phyloP scores from a whole-genome alignment of 2,113 vertebrate species.

The Catagonus wagneri region DNA sequence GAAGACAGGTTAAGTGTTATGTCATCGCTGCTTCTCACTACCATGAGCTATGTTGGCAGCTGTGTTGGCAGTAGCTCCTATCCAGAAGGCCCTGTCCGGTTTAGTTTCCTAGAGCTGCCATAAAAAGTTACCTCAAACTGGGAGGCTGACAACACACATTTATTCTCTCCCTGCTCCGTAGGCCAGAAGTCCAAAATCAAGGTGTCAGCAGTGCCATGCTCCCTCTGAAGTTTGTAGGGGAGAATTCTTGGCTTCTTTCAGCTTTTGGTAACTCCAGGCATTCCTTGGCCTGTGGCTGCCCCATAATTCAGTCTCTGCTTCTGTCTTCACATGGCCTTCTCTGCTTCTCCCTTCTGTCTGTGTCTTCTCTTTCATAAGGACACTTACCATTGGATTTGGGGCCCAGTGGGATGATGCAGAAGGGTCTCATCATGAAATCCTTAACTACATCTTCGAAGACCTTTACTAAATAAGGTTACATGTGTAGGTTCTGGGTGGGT shows the following conservation, averaged over 20 bases:
- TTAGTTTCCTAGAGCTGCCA: not conserved
- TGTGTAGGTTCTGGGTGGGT: not conserved
- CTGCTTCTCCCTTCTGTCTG: not conserved
- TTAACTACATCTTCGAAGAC: not conserved
- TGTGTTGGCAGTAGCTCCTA: not conserved
- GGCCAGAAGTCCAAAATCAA: slow-evolving; percentile 5
- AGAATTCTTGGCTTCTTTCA: not conserved
- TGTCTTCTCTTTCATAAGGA: not conserved
- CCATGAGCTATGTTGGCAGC: not conserved
- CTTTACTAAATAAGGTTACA: not conserved
- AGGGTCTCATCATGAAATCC: not conserved
- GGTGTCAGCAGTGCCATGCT: not conserved
- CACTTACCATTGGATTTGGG: not conserved
- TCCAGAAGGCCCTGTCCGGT: not conserved
- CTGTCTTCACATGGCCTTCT: not conserved
- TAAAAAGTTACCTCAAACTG: not conserved
- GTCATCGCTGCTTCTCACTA: not conserved
- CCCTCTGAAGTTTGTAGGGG: not conserved
- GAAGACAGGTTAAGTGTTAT: no score
- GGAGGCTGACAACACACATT: not conserved
- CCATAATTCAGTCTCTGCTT: not conserved
- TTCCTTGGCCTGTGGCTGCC: not conserved
- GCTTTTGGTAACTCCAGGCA: not conserved
- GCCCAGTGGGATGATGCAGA: not conserved
- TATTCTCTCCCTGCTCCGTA: not conserved